These are phyloP conservation scores for Crenichthys baileyi DNA, from an alignment of 2,797 vertebrate genomes.

Conservation along the genomic window DNA sequence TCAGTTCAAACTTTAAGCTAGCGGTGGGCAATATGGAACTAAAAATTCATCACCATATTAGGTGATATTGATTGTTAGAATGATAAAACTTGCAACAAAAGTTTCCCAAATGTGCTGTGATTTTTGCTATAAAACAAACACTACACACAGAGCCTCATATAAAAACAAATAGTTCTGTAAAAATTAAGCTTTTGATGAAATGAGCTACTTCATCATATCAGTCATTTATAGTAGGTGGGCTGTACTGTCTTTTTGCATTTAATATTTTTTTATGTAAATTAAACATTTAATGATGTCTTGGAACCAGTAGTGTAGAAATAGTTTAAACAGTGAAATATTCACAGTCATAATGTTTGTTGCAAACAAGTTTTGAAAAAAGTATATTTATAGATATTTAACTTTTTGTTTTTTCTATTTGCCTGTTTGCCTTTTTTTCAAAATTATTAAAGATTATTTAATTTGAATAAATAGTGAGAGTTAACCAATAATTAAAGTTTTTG, in stretches of 20 bases:
- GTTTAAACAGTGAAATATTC: background rate
- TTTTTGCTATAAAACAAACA: background rate
- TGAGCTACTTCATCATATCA: background rate
- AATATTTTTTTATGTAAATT: background rate
- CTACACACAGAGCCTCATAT: background rate
- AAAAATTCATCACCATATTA: background rate
- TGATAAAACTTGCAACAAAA: background rate
- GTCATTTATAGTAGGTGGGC: background rate
- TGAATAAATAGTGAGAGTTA: background rate
- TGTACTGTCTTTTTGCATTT: background rate
- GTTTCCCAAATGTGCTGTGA: background rate
- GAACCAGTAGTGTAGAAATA: background rate
- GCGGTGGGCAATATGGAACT: background rate
- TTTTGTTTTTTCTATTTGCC: background rate
- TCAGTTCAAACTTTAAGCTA: conserved; percentile 7
- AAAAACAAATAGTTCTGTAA: background rate
- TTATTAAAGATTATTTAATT: background rate
- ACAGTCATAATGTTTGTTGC: background rate
- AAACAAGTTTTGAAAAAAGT: background rate
- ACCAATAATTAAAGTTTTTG: background rate
- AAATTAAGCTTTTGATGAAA: background rate
- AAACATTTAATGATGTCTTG: background rate
- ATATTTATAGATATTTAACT: background rate
- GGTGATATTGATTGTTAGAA: background rate
- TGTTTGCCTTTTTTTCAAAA: background rate